Evolutionary conservation across 1,140 invertebrate genomes (phyloP), one percentile per base, ranked within the genome.

Genomic region (Ylistrum balloti): DNA sequence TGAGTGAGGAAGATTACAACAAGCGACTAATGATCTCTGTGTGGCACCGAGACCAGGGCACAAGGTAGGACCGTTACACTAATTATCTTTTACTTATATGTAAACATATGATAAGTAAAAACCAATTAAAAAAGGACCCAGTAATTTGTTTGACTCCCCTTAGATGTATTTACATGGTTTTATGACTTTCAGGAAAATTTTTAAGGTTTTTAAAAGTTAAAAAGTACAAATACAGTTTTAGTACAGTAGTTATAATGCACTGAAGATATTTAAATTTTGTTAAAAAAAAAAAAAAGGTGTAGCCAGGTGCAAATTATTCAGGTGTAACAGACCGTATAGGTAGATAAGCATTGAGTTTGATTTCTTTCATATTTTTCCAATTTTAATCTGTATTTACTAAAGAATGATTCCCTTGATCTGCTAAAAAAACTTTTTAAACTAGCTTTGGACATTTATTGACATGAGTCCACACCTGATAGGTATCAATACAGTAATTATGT

Each of bases 1-100:
- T 97, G 15, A 93, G 95, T 0, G 94, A 96, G 28, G 95, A 96
- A 86, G 97, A 97, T 92, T 91, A 95, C 10, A 94, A 96, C 28
- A 97, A 96, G 89, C 91, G 97, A 87, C 94, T 97, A 13, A 94
- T 97, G 20, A 95, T 97, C 9, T 97, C 97, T 17, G 96, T 96
- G 0, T 97, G 97, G 97, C 96, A 97, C 91, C 94, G 96, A 20
- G 96, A 97, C 90, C 92, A 95, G 13, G 92, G 93, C 0, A 96
- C 95, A 91, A 96, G 96, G 97, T 97, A 94, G 94, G 95, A 90
- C 0, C 34, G 45, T 88, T 33, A 28, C 17, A 35, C 2, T 0
- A 86, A 32, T n/a, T 38, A 38, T 13, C 13, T 38, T 38, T 38
- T 38, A 38, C 13, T 38, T 38, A 38, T 7, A 38, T 38, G 35